phyloP scores from a whole-genome alignment of 1,140 invertebrate genomes.

The Geopemphigus sp. region DNA sequence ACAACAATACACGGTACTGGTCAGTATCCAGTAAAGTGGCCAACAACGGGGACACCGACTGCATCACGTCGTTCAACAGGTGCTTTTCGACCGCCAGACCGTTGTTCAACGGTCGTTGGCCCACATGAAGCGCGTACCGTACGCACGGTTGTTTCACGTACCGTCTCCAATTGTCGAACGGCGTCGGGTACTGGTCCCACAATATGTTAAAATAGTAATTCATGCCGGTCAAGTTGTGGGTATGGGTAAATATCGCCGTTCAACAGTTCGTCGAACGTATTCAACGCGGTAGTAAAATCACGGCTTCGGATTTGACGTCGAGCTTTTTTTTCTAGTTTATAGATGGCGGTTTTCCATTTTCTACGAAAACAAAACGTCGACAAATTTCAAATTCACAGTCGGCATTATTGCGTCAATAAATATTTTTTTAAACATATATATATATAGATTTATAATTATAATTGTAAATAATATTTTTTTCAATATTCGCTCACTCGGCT shows the following conservation, averaged over 20 bases:
- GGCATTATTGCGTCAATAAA: too few species aligned
- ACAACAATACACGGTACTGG: slow-evolving; percentile 69
- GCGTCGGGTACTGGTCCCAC: slow-evolving; percentile 50
- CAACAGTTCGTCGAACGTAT: slow-evolving; percentile 27
- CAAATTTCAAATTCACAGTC: too few species aligned
- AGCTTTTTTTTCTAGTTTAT: not conserved
- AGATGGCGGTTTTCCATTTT: not conserved
- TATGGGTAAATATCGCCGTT: slow-evolving; percentile 30
- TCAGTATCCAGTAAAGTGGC: slow-evolving; percentile 62
- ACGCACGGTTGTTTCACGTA: slow-evolving; percentile 48
- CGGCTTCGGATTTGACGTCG: slow-evolving; percentile 44
- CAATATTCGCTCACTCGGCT: too few species aligned
- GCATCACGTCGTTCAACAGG: slow-evolving; percentile 77
- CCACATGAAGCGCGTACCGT: slow-evolving; percentile 74
- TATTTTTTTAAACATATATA: too few species aligned
- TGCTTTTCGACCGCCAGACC: slow-evolving; percentile 65
- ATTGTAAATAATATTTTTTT: too few species aligned
- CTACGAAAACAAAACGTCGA: not conserved
- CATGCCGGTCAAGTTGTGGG: slow-evolving; percentile 72
- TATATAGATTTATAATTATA: too few species aligned
- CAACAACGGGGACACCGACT: slow-evolving; percentile 75
- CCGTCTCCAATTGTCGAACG: slow-evolving; percentile 58
- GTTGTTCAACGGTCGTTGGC: slow-evolving; percentile 61
- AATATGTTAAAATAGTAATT: slow-evolving; percentile 80
- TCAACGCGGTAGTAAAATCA: slow-evolving; percentile 50